Evolutionary conservation across 2,113 vertebrate genomes (phyloP).

Genomic region (Vulpes vulpes): DNA sequence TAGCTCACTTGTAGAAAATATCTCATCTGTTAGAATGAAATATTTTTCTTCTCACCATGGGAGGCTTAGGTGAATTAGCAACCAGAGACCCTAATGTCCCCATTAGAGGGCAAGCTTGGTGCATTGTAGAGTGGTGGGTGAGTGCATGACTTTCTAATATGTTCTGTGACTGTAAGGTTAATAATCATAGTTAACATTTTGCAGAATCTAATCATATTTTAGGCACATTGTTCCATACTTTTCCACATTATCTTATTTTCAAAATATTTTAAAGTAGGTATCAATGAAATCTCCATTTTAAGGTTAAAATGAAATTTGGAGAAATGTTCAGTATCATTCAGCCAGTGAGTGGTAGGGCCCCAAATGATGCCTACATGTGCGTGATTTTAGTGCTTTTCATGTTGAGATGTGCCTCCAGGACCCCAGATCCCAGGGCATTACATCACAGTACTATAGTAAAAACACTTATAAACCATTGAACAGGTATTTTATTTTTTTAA

Average conservation of each 20-base stretch:
- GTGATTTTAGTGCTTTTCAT: too few species aligned
- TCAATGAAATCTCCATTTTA: background rate
- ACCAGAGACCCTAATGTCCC: background rate
- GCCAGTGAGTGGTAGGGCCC: background rate
- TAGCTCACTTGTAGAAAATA: background rate
- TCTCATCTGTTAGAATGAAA: background rate
- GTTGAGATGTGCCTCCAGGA: too few species aligned
- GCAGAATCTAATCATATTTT: background rate
- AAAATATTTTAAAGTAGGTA: background rate
- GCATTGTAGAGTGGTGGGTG: background rate
- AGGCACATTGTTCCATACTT: background rate
- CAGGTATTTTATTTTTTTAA: too few species aligned
- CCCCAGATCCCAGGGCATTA: accelerated
- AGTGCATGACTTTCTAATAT: background rate
- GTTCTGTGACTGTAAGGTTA: background rate
- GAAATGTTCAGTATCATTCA: background rate
- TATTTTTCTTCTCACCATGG: background rate
- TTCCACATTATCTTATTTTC: slow-evolving; percentile 11
- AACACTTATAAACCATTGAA: background rate
- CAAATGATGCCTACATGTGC: background rate
- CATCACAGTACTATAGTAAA: accelerated
- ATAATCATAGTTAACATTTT: background rate
- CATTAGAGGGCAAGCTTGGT: background rate
- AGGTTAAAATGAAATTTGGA: background rate
- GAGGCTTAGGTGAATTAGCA: background rate